Percentiles rank a stretch among this genome's conserved stretches.
Conservation (phyloP, 2,797 vertebrate species). For the Malacoctenus gilli region DNA sequence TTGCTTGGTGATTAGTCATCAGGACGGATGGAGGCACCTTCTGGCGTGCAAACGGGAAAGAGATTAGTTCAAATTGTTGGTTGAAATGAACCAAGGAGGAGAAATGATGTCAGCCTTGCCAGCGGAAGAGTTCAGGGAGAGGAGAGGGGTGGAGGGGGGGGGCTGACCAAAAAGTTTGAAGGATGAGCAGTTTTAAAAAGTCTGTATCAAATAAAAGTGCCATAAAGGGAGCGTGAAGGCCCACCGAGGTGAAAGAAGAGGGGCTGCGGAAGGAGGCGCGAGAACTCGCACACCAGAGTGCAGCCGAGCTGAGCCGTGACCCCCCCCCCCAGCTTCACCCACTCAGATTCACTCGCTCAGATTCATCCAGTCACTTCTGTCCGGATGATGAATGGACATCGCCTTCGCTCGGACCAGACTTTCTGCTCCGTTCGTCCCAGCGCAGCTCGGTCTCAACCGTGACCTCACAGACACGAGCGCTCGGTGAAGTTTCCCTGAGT, state of each 20-base stretch:
- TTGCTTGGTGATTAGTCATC: constrained; percentile 62
- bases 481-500: constrained; percentile 16
- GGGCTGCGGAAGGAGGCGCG: constrained; percentile 36
- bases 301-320: neutral
- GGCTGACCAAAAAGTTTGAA: constrained; percentile 36
- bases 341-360: too few species aligned
- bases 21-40: constrained; percentile 53
- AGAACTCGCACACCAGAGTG: constrained; percentile 4
- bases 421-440: constrained; percentile 52
- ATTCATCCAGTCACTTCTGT: too few species aligned
- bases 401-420: constrained; percentile 38
- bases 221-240: too few species aligned
- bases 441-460: constrained; percentile 35
- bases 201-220: too few species aligned
- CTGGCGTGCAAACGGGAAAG: constrained; percentile 33
- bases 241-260: constrained; percentile 40
- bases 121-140: constrained; percentile 15
- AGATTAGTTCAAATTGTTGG: constrained; percentile 61
- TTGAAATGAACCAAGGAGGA: constrained; percentile 66
- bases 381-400: constrained; percentile 68
- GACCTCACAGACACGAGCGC: constrained; percentile 23
- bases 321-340: too few species aligned
- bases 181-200: constrained; percentile 1
- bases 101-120: constrained; percentile 24
- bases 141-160: neutral